Percentiles rank a stretch among this genome's conserved stretches.
These are phyloP conservation scores for Gymnopithys bicolor DNA, from an alignment of 2,797 vertebrate genomes.

Conservation along the genomic window DNA sequence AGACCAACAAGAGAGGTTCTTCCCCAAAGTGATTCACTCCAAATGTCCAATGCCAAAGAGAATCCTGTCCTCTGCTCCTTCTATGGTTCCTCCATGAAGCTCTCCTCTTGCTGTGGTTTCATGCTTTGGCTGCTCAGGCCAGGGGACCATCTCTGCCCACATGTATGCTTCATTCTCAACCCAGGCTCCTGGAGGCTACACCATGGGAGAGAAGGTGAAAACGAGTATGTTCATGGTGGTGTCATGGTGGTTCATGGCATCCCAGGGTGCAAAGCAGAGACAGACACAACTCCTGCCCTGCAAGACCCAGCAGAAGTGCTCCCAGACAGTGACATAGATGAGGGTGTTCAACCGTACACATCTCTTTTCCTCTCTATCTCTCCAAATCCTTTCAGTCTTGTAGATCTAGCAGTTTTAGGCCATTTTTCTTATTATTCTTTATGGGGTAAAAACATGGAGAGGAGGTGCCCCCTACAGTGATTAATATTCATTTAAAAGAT, in stretches of 20 bases:
- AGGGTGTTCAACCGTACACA: background rate
- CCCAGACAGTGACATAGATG: background rate
- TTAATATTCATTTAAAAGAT: constrained; percentile 42
- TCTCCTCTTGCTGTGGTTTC: background rate
- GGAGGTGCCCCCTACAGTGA: background rate
- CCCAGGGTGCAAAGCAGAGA: background rate
- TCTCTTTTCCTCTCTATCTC: background rate
- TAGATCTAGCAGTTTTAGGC: background rate
- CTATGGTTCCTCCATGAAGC: background rate
- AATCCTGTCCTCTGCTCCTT: background rate
- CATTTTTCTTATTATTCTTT: background rate
- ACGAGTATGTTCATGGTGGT: background rate
- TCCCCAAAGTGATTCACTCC: background rate
- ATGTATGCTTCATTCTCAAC: background rate
- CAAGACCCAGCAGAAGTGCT: background rate
- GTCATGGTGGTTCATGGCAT: background rate
- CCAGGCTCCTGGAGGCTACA: background rate
- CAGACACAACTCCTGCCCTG: background rate
- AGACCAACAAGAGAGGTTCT: background rate
- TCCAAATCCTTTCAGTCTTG: background rate
- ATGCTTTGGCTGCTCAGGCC: background rate
- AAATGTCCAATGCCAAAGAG: background rate
- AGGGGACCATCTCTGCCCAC: background rate
- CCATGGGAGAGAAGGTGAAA: background rate
- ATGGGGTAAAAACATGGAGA: background rate